Conservation (phyloP, 2,797 vertebrate genomes). For the Benthosema pterotum region DNA sequence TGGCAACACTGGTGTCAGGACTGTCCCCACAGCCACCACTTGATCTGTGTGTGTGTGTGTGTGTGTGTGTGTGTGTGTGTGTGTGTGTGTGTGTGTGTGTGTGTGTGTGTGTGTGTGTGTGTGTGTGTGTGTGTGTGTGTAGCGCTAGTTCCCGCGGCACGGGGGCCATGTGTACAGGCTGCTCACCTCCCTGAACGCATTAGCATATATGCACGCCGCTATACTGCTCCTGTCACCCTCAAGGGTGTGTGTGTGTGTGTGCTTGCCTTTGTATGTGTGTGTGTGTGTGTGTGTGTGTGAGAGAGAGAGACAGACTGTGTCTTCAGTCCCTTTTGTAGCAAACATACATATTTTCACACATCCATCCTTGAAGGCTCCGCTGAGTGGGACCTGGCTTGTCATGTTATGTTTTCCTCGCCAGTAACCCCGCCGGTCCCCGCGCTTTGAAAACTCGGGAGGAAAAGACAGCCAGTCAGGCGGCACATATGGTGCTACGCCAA, state of each 20-base stretch:
- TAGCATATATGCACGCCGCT: constrained; percentile 20
- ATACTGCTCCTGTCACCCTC: constrained; percentile 2
- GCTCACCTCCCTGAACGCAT: constrained; percentile 17
- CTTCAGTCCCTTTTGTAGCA: constrained; percentile 10
- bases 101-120: constrained; percentile 1
- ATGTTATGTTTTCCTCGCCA: constrained; percentile 30
- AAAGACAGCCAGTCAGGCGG: constrained; percentile 22
- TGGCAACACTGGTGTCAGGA: no score
- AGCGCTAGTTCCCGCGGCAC: background rate
- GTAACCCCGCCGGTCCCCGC: background rate
- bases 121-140: constrained; percentile 4
- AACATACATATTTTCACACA: constrained; percentile 2
- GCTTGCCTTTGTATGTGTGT: background rate
- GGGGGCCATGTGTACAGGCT: background rate
- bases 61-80: background rate
- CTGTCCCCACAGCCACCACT: no score
- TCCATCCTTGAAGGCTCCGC: constrained; percentile 5
- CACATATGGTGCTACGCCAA: constrained; percentile 17
- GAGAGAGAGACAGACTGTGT: no score
- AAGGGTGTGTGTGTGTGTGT: background rate
- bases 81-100: constrained; percentile 6
- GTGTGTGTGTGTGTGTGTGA: constrained; percentile 9
- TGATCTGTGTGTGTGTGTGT: constrained; percentile 13
- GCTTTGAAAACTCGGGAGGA: constrained; percentile 13
- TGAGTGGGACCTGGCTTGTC: constrained; percentile 7